These are phyloP conservation scores for Antheraea assamensis DNA, from an alignment of 2,888 invertebrate genomes.

Conservation along the genomic window DNA sequence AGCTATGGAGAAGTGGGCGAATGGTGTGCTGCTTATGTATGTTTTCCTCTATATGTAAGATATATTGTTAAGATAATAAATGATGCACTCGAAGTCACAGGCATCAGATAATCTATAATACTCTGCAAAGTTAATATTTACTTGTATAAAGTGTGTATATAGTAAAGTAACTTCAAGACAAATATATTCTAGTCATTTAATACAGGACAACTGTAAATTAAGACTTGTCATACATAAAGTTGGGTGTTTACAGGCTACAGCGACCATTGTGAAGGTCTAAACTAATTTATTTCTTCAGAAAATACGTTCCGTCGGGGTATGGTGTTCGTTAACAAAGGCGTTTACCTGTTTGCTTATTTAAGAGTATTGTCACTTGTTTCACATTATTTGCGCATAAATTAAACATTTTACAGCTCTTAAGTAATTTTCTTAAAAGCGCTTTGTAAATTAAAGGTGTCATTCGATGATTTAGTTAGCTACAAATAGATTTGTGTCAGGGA, in stretches of 20 bases:
- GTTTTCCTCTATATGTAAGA: too few relatives aligned
- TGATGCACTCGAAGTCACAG: too few relatives aligned
- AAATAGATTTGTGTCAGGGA: neutral
- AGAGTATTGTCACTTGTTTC: slow-evolving; percentile 38
- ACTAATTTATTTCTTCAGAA: slow-evolving; percentile 59
- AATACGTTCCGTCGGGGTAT: slow-evolving; percentile 26
- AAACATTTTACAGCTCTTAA: slow-evolving; percentile 39
- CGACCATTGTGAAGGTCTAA: slow-evolving; percentile 58
- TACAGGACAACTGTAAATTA: slow-evolving; percentile 50
- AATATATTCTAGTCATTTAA: slow-evolving; percentile 36
- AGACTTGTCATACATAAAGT: slow-evolving; percentile 62
- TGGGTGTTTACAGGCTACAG: slow-evolving; percentile 62
- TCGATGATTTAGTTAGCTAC: slow-evolving; percentile 39
- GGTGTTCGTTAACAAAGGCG: slow-evolving; percentile 28
- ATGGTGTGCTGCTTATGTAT: too few relatives aligned
- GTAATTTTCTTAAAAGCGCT: slow-evolving; percentile 36
- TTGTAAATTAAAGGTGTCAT: slow-evolving; percentile 42
- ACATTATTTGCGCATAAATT: slow-evolving; percentile 44
- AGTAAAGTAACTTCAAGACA: slow-evolving; percentile 28
- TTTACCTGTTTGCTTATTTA: slow-evolving; percentile 40
- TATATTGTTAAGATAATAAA: too few relatives aligned
- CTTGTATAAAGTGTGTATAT: too few relatives aligned
- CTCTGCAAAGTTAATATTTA: neutral
- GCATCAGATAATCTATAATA: too few relatives aligned
- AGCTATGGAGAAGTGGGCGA: too few relatives aligned